A percentile compares a stretch with the other conserved stretches of the same genome.
phyloP scores from a whole-genome alignment of 2,113 vertebrate genomes.

The Cololabis saira region DNA sequence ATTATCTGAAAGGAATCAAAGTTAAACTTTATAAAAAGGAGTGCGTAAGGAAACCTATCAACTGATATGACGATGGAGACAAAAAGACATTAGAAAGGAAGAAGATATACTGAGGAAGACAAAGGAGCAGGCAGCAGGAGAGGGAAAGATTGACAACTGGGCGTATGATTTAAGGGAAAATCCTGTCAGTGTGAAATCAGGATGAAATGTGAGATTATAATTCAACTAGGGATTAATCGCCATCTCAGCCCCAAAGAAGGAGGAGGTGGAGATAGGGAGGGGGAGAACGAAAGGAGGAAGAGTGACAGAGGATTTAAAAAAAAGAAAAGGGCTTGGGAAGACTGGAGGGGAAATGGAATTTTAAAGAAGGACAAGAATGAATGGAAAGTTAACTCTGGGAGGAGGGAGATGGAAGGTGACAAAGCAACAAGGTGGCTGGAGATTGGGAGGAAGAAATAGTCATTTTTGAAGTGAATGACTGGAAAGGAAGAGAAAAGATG shows the following conservation, averaged over 20 bases:
- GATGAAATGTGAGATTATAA: slow-evolving; percentile 71
- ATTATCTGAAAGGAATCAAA: neutral
- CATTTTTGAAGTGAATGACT: neutral
- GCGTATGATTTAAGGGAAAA: slow-evolving; percentile 54
- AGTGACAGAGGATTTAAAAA: neutral
- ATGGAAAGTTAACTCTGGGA: slow-evolving; percentile 1
- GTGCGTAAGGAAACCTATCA: neutral
- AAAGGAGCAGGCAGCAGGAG: slow-evolving; percentile 4
- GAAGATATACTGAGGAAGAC: slow-evolving; percentile 6
- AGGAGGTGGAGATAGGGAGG: slow-evolving; percentile 8
- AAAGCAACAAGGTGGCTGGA: neutral
- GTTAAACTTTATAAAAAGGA: neutral
- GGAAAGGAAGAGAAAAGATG: neutral
- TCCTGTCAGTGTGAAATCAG: slow-evolving; percentile 63
- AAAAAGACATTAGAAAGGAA: slow-evolving; percentile 3
- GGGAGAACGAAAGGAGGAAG: slow-evolving; percentile 7
- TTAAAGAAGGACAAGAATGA: neutral
- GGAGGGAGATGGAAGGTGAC: neutral
- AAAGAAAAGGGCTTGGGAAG: neutral
- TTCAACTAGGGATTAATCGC: slow-evolving; percentile 59
- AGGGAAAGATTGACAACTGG: slow-evolving; percentile 48
- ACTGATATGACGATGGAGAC: neutral
- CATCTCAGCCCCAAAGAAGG: slow-evolving; percentile 30
- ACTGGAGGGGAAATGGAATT: neutral
- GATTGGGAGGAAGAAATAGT: neutral